Evolutionary conservation across 2,113 vertebrate species (phyloP).

Genomic region (Telmatochromis bifrenatus): DNA sequence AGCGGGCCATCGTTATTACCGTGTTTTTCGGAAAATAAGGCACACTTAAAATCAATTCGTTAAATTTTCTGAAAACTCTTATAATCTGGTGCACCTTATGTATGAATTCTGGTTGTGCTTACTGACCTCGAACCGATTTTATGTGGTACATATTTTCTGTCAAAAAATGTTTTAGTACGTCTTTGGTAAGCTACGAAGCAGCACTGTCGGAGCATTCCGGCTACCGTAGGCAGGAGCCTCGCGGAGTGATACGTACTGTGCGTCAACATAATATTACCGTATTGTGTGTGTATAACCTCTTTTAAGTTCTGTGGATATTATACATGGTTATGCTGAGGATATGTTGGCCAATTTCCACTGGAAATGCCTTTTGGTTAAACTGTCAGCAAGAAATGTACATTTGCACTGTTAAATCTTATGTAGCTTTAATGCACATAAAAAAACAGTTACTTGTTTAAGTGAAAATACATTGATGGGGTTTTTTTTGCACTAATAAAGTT

Average conservation of each 20-base stretch:
- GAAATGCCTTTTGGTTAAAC: background rate
- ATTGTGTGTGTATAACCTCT: background rate
- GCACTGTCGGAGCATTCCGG: accelerated
- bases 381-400: background rate
- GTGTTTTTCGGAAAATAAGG: background rate
- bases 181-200: background rate
- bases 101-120: background rate
- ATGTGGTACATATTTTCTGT: background rate
- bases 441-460: background rate
- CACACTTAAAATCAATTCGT: background rate
- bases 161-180: background rate
- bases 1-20: accelerated
- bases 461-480: accelerated
- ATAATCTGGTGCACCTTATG: background rate
- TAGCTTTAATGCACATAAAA: background rate
- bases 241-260: background rate
- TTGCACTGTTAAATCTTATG: background rate
- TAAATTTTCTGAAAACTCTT: background rate
- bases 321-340: background rate
- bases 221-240: background rate
- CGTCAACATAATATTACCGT: background rate
- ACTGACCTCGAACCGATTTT: background rate
- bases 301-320: background rate
- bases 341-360: background rate
- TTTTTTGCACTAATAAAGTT: background rate